Evolutionary conservation across 2,797 vertebrate genomes (phyloP).

Genomic region (Sebastes nivosus): DNA sequence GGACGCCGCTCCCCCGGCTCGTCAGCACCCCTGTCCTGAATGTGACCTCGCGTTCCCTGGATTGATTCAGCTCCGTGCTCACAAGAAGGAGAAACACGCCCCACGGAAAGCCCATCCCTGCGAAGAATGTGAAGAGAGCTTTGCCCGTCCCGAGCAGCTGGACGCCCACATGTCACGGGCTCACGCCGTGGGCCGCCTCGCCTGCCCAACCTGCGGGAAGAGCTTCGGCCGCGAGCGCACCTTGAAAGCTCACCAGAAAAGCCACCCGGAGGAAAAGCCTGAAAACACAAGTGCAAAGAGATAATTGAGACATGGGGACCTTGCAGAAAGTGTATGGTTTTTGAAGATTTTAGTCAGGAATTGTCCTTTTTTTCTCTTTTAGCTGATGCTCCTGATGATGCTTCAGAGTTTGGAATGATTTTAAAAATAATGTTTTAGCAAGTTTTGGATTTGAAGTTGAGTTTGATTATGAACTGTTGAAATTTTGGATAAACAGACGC

Average conservation of each 20-base stretch:
- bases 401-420: conserved; percentile 43
- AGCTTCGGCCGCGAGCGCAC: conserved; percentile 86
- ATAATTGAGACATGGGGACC: conserved; percentile 74
- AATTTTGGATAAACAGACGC: conserved; percentile 26
- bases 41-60: conserved; percentile 77
- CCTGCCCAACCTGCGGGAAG: conserved; percentile 83
- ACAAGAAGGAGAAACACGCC: conserved; percentile 85
- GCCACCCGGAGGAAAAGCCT: conserved; percentile 73
- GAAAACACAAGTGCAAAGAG: conserved; percentile 76
- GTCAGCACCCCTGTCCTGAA: conserved; percentile 76
- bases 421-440: conserved; percentile 61
- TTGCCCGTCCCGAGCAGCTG: conserved; percentile 82
- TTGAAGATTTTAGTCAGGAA: conserved; percentile 59
- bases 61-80: conserved; percentile 75
- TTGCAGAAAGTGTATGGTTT: conserved; percentile 43
- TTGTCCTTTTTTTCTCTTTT: conserved; percentile 42
- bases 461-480: conserved; percentile 45
- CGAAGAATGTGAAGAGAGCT: conserved; percentile 85
- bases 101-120: conserved; percentile 81
- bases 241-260: conserved; percentile 83
- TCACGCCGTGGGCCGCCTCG: conserved; percentile 78
- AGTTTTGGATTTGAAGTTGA: conserved; percentile 43
- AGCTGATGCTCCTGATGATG: conserved; percentile 23
- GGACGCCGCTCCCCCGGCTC: conserved; percentile 21
- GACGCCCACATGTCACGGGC: conserved; percentile 81